phyloP scores from a whole-genome alignment of 2,797 vertebrate species.

The Dryobates pubescens region DNA sequence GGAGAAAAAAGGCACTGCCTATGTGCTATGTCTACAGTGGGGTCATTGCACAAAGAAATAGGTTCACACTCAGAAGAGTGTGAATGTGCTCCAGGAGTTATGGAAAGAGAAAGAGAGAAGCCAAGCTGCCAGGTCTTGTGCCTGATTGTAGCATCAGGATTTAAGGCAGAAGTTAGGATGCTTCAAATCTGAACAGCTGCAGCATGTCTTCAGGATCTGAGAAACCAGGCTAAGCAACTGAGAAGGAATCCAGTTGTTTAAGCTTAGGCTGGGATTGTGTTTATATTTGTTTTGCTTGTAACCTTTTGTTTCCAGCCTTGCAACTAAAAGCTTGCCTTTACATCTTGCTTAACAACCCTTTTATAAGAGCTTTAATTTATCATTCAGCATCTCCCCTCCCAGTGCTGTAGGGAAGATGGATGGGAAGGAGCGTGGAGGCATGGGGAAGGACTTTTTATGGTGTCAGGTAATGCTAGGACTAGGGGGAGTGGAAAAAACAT shows the following conservation, averaged over 20 bases:
- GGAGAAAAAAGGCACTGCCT: not conserved
- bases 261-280: constrained; percentile 43
- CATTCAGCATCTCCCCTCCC: not conserved
- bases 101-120: not conserved
- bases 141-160: not conserved
- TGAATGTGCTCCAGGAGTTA: rapidly evolving
- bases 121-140: not conserved
- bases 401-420: not conserved
- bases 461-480: too few species aligned
- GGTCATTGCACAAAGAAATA: not conserved
- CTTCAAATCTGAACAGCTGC: constrained; percentile 46
- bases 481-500: too few species aligned
- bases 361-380: constrained; percentile 31
- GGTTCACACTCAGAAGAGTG: not conserved
- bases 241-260: constrained; percentile 67
- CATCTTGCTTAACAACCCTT: constrained; percentile 38
- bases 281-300: constrained; percentile 62
- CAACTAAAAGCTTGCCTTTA: constrained; percentile 51
- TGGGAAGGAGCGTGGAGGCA: not conserved
- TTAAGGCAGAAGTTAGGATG: not conserved
- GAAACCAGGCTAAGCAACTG: constrained; percentile 34
- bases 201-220: constrained; percentile 28
- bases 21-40: rapidly evolving
- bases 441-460: too few species aligned
- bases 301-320: constrained; percentile 6